phyloP scores from a whole-genome alignment of 2,888 invertebrate species.

The Eupsilia transversa region DNA sequence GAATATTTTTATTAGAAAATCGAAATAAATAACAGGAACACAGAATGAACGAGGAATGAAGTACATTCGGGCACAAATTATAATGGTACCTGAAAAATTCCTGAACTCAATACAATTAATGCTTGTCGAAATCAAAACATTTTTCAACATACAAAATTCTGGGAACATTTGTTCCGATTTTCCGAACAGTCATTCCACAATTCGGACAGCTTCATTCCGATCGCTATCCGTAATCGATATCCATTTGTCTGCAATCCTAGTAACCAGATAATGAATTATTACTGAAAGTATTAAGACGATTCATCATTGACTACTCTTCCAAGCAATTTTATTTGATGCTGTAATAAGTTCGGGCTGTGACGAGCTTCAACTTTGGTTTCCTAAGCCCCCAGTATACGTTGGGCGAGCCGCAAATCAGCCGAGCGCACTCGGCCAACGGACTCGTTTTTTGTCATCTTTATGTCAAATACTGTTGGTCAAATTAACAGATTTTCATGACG shows the following conservation, averaged over 20 bases:
- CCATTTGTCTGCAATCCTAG: constrained; percentile 41
- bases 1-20: neutral
- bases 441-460: neutral
- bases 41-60: neutral
- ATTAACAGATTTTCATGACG: neutral
- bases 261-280: constrained; percentile 36
- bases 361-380: constrained; percentile 49
- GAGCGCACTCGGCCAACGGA: too few species aligned
- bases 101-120: neutral
- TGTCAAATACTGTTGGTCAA: neutral
- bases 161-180: constrained; percentile 9
- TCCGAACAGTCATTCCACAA: constrained; percentile 19
- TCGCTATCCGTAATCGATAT: constrained; percentile 36
- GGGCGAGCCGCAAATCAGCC: too few species aligned
- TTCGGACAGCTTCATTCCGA: constrained; percentile 22
- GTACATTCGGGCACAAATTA: neutral
- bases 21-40: too few species aligned
- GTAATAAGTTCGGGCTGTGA: constrained; percentile 62
- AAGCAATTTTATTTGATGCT: constrained; percentile 57
- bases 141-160: constrained; percentile 8
- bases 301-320: constrained; percentile 36
- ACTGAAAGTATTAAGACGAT: constrained; percentile 34
- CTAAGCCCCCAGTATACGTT: too few species aligned
- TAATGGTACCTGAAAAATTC: neutral
- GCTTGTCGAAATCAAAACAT: constrained; percentile 5